Evolutionary conservation across 2,888 invertebrate genomes (phyloP).

Genomic region (Ochlodes sylvanus): DNA sequence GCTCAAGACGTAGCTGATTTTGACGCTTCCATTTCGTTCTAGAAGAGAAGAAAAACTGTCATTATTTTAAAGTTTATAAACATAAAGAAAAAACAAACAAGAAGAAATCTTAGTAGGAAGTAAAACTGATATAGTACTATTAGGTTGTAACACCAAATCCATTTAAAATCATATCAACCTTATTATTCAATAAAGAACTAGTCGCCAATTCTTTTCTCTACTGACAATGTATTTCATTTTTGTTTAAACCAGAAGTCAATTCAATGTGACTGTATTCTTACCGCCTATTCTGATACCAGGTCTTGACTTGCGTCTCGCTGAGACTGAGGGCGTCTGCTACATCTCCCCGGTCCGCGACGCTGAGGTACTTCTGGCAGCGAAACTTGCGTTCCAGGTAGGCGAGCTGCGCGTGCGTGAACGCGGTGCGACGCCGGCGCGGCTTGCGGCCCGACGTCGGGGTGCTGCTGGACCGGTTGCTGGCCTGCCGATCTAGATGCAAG

Average conservation of each 20-base stretch:
- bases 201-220: no score
- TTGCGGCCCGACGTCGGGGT: slow-evolving; percentile 86
- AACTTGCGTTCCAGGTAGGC: slow-evolving; percentile 97
- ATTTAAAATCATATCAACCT: neutral
- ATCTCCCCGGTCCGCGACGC: slow-evolving; percentile 96
- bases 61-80: no score
- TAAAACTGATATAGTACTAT: no score
- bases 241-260: no score
- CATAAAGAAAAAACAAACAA: no score
- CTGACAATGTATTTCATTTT: no score
- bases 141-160: no score
- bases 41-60: slow-evolving; percentile 31
- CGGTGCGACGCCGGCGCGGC: slow-evolving; percentile 93
- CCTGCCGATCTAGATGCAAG: slow-evolving; percentile 58
- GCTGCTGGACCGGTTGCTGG: slow-evolving; percentile 50
- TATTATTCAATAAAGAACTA: neutral
- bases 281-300: slow-evolving; percentile 97
- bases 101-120: no score
- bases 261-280: slow-evolving; percentile 57
- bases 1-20: slow-evolving; percentile 94
- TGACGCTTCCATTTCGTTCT: slow-evolving; percentile 96
- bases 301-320: slow-evolving; percentile 97
- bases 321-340: slow-evolving; percentile 95
- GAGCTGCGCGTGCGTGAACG: slow-evolving; percentile 97
- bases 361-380: slow-evolving; percentile 96